Percentiles rank a stretch among this genome's conserved stretches.
These are phyloP conservation scores for Enteromius anoplus DNA, from an alignment of 2,797 vertebrate genomes.

Conservation along the genomic window DNA sequence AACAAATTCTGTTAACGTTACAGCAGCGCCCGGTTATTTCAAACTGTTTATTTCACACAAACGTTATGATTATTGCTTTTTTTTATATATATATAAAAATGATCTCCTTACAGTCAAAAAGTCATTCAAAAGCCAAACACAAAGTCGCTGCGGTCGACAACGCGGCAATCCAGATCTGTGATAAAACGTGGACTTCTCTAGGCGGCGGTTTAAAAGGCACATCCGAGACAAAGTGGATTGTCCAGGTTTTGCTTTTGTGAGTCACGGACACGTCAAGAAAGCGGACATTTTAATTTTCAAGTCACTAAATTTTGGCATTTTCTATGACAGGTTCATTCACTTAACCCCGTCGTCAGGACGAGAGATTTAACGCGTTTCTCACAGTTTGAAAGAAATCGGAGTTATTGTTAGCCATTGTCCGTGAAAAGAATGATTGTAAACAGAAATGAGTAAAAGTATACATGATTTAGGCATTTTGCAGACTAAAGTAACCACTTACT, in stretches of 20 bases:
- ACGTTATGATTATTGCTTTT: too few relatives aligned
- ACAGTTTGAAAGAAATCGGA: background rate
- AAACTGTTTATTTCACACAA: background rate
- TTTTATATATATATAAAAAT: background rate
- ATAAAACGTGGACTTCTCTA: constrained; percentile 66
- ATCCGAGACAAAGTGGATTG: constrained; percentile 61
- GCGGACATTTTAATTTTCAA: constrained; percentile 61
- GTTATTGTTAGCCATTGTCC: background rate
- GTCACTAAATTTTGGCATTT: background rate
- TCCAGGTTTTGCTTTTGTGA: constrained; percentile 12
- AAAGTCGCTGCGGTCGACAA: background rate
- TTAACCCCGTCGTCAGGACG: background rate
- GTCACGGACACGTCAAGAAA: constrained; percentile 50
- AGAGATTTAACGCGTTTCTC: background rate
- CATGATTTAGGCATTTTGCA: background rate
- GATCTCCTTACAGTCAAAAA: background rate
- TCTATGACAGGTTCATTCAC: background rate
- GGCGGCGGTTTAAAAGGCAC: constrained; percentile 46
- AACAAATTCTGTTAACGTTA: background rate
- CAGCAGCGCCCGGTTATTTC: background rate
- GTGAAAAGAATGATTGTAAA: background rate
- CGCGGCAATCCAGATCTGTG: background rate
- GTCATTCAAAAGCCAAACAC: background rate
- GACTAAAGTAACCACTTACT: background rate
- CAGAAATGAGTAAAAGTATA: background rate